Evolutionary conservation across 2,113 vertebrate species (phyloP), one percentile per base, ranked within the genome.

Genomic region (Hyla sarda): DNA sequence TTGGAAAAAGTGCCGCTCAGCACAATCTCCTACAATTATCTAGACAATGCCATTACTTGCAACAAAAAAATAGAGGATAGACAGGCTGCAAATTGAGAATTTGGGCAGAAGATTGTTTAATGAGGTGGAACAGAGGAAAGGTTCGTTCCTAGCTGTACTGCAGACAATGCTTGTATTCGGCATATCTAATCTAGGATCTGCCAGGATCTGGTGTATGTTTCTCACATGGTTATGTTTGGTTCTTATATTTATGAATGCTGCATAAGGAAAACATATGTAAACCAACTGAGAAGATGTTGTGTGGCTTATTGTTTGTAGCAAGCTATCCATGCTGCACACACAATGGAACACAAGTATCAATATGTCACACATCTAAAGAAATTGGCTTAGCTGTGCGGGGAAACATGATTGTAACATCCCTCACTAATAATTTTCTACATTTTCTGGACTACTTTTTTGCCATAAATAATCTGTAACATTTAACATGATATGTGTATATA

Each of bases 41-140:
- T 65, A 72, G 82, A 83, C 82, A 83, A 83, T 83, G 82, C 65
- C 62, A 83, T 52, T 37, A 54, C 48, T 71, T n/a, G 67, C 82
- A 37, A 9, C 37, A 30, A 50, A 71, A 41, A 83, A 72, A 83
- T 71, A 83, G 82, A 83, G 82, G 82, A 72, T 65, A 72, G 65
- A 30, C 47, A 71, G 21, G 48, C 67, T 71, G 82, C 60, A 48
- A 82, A 82, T 82, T n/a, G 45, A 50, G 65, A 50, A 71, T 45
- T 34, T 72, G 82, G 82, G 67, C 67, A 54, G 67, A 83, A 83
- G 65, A 83, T 83, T 83, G 82, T 72, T 71, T 83, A 83, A 83
- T 83, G 82, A 83, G 65, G 65, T 82, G 80, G 58, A 82, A 82
- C 67, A 54, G 65, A 83, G 67, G 48, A 54, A 54, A 83, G 62